Base-by-base conservation (phyloP, 2,113 vertebrate species). In the Eupsittula cactorum region DNA sequence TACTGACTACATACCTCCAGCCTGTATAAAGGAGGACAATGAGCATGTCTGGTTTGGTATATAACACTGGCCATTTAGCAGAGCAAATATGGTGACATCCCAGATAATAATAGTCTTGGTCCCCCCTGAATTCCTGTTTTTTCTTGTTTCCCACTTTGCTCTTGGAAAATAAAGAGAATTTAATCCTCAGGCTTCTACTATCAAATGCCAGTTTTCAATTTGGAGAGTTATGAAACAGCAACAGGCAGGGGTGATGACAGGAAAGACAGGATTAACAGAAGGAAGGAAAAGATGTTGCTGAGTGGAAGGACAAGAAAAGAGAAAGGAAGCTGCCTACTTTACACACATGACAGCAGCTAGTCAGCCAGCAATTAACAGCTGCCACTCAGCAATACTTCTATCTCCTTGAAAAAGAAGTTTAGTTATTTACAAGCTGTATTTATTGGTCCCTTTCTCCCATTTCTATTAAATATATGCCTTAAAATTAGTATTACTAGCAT, bases 261-360 rank as follows among this genome's bases (percentile, higher is more conserved):
- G 68, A 74, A 77, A 91, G 74, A 89, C 16, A 73, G 35, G 35
- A 87, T 81, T 80, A 94, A 96, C 86, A 94, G 81, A 93, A 96
- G 88, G 86, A 83, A 89, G 55, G 62, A 65, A 92, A 93, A 94
- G 67, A 91, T 82, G 77, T 2, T 92, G 65, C 95, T 25, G 12
- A 89, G 94, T 47, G 67, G 77, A 88, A 84, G 29, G 47, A 94
- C 52, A 57, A 78, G 84, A 55, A 74, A 83, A 84, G 81, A 84
- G 73, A 88, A 86, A 87, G 84, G 69, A 78, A 93, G 75, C 35
- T 86, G 83, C 60, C 69, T 85, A 31, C 86, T 92, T 79, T 71
- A 71, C 62, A 79, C 35, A 78, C 37, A 53, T 44, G 81, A 87
- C 86, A 91, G 96, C 92, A 95, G 87, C 84, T 53, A 69, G 59